phyloP scores from a whole-genome alignment of 1,140 invertebrate species.

The Heliconius congener region DNA sequence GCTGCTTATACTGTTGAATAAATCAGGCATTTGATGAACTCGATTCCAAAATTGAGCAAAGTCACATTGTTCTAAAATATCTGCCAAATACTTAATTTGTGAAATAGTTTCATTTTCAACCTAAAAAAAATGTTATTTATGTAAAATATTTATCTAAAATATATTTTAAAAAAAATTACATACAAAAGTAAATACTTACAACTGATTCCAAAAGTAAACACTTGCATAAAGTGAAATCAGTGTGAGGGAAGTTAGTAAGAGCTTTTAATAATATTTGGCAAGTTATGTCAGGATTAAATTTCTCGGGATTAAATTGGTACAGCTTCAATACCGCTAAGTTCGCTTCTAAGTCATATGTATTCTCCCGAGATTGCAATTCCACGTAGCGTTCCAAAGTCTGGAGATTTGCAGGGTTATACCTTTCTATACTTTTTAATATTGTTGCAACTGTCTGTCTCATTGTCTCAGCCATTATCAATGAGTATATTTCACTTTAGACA shows the following conservation, averaged over 20 bases:
- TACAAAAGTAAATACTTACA: conserved; percentile 81
- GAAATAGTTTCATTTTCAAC: conserved; percentile 91
- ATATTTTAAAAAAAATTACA: conserved; percentile 11
- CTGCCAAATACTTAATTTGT: conserved; percentile 93
- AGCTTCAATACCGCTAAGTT: conserved; percentile 95
- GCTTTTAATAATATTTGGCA: conserved; percentile 95
- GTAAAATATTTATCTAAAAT: conserved; percentile 14
- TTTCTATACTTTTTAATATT: conserved; percentile 63
- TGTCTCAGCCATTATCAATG: conserved; percentile 48
- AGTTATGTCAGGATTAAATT: conserved; percentile 91
- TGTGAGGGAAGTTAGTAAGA: conserved; percentile 97
- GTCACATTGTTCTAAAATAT: conserved; percentile 96
- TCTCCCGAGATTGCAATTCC: conserved; percentile 94
- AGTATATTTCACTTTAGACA: not conserved
- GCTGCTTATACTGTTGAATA: conserved; percentile 90
- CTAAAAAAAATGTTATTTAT: conserved; percentile 78
- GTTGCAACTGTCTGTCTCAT: conserved; percentile 60
- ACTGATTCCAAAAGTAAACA: conserved; percentile 93
- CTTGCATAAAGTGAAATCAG: conserved; percentile 98
- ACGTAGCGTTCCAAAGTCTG: conserved; percentile 95
- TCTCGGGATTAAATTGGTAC: conserved; percentile 97
- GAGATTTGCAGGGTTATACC: conserved; percentile 97
- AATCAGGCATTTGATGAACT: conserved; percentile 86
- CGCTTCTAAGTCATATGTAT: conserved; percentile 97
- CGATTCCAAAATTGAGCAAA: conserved; percentile 95